phyloP scores from a whole-genome alignment of 2,888 invertebrate genomes.

The Lottia scabra region DNA sequence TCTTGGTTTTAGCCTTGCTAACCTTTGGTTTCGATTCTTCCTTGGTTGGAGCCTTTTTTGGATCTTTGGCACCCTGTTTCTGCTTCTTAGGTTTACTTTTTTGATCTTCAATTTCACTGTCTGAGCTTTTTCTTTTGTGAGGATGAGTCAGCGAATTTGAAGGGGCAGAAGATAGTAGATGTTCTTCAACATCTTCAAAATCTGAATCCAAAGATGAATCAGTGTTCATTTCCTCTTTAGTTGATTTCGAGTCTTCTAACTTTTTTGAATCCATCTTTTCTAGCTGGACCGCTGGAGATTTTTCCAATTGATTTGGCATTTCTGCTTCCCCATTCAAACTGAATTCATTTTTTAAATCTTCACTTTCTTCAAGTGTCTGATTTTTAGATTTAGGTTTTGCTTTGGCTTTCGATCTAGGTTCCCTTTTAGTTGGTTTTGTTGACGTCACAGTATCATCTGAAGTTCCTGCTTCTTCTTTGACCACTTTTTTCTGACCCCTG shows the following conservation, averaged over 20 bases:
- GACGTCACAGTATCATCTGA: not conserved
- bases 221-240: not conserved
- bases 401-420: not conserved
- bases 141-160: too few relatives aligned
- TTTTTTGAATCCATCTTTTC: not conserved
- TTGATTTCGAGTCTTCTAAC: not conserved
- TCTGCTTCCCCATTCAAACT: not conserved
- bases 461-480: not conserved
- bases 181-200: constrained; percentile 19
- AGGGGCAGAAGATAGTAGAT: too few relatives aligned
- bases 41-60: not conserved
- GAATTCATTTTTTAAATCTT: not conserved
- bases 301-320: not conserved
- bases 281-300: not conserved
- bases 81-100: too few relatives aligned
- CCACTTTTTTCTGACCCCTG: not conserved
- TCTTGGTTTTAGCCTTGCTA: not conserved
- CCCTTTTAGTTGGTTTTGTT: not conserved
- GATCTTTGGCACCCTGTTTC: too few relatives aligned
- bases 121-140: not conserved
- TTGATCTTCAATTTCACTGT: too few relatives aligned
- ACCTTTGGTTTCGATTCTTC: not conserved
- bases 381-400: not conserved
- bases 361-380: not conserved
- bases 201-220: constrained; percentile 17